phyloP scores from a whole-genome alignment of 2,888 invertebrate species.

The Drosophila meridiana region DNA sequence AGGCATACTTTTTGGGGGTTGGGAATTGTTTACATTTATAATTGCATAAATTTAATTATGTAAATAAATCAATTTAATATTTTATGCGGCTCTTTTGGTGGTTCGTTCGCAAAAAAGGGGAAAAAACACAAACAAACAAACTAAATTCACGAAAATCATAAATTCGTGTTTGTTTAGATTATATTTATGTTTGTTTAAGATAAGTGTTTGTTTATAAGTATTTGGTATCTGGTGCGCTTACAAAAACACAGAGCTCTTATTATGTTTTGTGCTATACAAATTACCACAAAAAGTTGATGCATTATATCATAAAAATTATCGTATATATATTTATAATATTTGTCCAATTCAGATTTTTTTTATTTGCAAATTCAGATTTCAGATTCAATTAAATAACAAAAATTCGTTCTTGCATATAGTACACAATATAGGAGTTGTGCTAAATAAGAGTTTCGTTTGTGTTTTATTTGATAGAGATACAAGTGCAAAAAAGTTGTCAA shows the following conservation, averaged over 20 bases:
- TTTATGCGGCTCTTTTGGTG: slow-evolving; percentile 54
- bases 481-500: slow-evolving; percentile 82
- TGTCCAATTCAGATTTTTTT: slow-evolving; percentile 40
- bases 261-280: slow-evolving; percentile 79
- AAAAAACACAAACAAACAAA: slow-evolving; percentile 46
- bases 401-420: slow-evolving; percentile 62
- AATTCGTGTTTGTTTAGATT: slow-evolving; percentile 48
- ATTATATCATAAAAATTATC: slow-evolving; percentile 67
- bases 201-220: slow-evolving; percentile 33
- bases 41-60: slow-evolving; percentile 77
- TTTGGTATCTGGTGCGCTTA: slow-evolving; percentile 61
- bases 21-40: slow-evolving; percentile 71
- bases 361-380: slow-evolving; percentile 40
- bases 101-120: slow-evolving; percentile 17
- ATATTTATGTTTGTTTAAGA: slow-evolving; percentile 39
- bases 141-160: slow-evolving; percentile 58
- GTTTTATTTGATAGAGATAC: slow-evolving; percentile 59
- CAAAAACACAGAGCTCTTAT: slow-evolving; percentile 73
- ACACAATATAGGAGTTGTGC: slow-evolving; percentile 76
- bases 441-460: slow-evolving; percentile 51
- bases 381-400: slow-evolving; percentile 69
- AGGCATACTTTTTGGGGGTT: slow-evolving; percentile 15
- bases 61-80: slow-evolving; percentile 75
- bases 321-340: slow-evolving; percentile 60
- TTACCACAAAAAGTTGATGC: slow-evolving; percentile 81